Evolutionary conservation across 92 coral and sea anemone genomes (phyloP).

Genomic region (Actinernus sp.): DNA sequence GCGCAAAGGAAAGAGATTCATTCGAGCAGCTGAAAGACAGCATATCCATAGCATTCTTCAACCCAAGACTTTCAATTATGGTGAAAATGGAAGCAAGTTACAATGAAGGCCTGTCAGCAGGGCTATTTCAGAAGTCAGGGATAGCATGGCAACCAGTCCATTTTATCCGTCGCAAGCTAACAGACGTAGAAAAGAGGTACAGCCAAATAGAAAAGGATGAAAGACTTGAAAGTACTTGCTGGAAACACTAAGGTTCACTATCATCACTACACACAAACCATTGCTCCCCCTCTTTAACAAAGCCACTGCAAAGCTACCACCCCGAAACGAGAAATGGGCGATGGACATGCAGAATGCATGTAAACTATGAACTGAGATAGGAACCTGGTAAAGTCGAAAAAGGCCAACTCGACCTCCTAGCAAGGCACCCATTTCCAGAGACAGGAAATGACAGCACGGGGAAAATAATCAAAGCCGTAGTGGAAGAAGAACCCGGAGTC

Average conservation of each 20-base stretch:
- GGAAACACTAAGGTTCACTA: slow-evolving; percentile 71
- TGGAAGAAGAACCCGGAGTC: too few relatives aligned
- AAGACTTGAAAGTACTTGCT: slow-evolving; percentile 51
- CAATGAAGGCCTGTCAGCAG: slow-evolving; percentile 71
- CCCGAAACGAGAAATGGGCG: too few relatives aligned
- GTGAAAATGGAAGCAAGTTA: slow-evolving; percentile 72
- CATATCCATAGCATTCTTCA: slow-evolving; percentile 67
- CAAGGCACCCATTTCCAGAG: too few relatives aligned
- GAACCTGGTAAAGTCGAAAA: slow-evolving; percentile 58
- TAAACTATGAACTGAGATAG: slow-evolving; percentile 50
- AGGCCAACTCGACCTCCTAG: slow-evolving; percentile 43
- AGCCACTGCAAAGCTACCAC: slow-evolving; percentile 55
- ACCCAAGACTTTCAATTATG: slow-evolving; percentile 56
- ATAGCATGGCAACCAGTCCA: slow-evolving; percentile 67
- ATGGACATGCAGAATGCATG: too few relatives aligned
- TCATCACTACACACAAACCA: slow-evolving; percentile 80
- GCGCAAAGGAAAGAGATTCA: too few relatives aligned
- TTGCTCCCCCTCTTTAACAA: slow-evolving; percentile 65
- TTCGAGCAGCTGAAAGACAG: too few relatives aligned
- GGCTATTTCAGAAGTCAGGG: slow-evolving; percentile 56
- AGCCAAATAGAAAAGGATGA: slow-evolving; percentile 60
- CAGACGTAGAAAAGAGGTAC: slow-evolving; percentile 55
- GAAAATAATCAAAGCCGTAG: slow-evolving; percentile 5
- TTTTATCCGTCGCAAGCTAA: slow-evolving; percentile 60
- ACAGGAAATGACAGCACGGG: too few relatives aligned